Evolutionary conservation across 2,888 invertebrate genomes (phyloP), one percentile per base, ranked within the genome.

Genomic region (Sycophila texana): DNA sequence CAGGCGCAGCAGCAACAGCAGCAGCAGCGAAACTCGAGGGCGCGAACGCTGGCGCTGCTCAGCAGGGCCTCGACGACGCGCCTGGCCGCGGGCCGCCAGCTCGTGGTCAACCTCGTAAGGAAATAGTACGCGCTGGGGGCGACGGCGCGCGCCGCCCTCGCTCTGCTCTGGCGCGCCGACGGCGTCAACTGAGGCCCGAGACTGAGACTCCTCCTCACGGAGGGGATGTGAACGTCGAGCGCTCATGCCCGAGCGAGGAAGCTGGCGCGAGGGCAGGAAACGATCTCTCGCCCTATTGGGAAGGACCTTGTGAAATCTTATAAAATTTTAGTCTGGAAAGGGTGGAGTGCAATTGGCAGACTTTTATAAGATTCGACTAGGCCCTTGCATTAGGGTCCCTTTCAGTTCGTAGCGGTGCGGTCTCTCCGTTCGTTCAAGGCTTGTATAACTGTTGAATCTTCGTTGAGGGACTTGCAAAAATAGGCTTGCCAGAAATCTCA

Each of bases 91-190:
- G 79, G 81, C 30, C 47, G 81, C 7, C 81, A 79, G 39, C 76
- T 79, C 49, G 79, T 81, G 4, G 76, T 60, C 1, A 77, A 67
- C 53, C 74, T 81, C 26, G 81, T 81, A 60, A 67, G 77, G 16
- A 81, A 81, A 71, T 81, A 81, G 77, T 81, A 81, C 74, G 72
- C 22, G 75, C 13, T 65, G 39, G 75, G 75, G 61, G 71, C 68
- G 57, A 55, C 60, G 16, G 55, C 63, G 12, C 26, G 39, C 22
- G 60, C 60, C 71, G 79, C 70, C 47, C 66, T 70, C 65, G 61
- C 57, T 65, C 55, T 39, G 51, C 30, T 68, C 22, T 70, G 47
- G 68, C 80, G 68, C 53, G 18, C 39, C 63, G 39, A 47, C 63
- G 18, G 61, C 73, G 58, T 58, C 55, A 18, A 47, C 30, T n/a